Base-by-base conservation (phyloP, 2,797 vertebrate genomes). In the Rhyacichthys aspro region DNA sequence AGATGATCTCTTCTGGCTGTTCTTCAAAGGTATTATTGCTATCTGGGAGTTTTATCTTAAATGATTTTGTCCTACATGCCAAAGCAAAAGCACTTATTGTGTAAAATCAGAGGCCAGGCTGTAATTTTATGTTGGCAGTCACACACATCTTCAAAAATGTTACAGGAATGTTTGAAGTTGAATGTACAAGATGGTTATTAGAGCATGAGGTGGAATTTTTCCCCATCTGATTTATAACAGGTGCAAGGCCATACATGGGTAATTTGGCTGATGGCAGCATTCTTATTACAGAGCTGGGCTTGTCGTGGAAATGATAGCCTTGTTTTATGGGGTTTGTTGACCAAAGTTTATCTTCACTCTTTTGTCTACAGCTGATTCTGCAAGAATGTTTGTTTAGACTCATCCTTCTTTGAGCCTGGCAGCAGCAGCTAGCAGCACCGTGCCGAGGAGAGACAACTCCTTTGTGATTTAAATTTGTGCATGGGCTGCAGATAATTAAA, bases 141-240 rank as follows among this genome's bases (percentile, higher is more conserved):
- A 68, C 9, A 66, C 59, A 59, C 69, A 72, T 74, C 70, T 74
- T 47, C 50, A 83, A 81, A 88, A 91, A 92, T 89, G 87, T 76
- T 72, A 61, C 15, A 59, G 50, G 70, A 71, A 88, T 82, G 90
- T 92, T 91, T 90, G 89, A 93, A 91, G 83, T 88, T 70, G 72
- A 71, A 72, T 45, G 57, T 63, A 63, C 76, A 84, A 82, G 85
- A 91, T 90, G 78, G 83, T 81, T 88, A 89, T 90, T 93, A 92
- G 86, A 86, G 87, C 59, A 23, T 23, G 43, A 86, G 73, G 82
- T 77, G 87, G 84, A 85, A 92, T 91, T 90, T 93, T 90, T 85
- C 63, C 82, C 76, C 86, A 84, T 89, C 72, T 91, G 89, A 92
- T 92, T 92, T 92, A 91, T 87, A 86, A 91, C 88, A 91, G 77